Evolutionary conservation across 2,113 vertebrate genomes (phyloP).

Genomic region (Trachemys scripta): DNA sequence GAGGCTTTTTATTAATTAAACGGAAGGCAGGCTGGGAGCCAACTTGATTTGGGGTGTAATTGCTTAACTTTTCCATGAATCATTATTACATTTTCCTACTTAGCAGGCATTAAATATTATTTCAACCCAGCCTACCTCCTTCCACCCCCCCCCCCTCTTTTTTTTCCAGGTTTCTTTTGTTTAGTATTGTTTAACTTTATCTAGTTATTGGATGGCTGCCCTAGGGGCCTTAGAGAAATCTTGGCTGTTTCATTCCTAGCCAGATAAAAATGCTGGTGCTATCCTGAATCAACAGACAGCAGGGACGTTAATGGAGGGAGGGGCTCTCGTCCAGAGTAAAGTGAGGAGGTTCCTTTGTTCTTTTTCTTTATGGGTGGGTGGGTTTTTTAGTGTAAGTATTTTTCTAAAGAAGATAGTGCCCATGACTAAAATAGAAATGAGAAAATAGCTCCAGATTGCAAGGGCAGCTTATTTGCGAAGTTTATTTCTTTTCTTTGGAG

Average conservation of each 20-base stretch:
- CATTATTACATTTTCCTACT: conserved; percentile 56
- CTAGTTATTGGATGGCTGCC: conserved; percentile 18
- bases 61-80: conserved; percentile 64
- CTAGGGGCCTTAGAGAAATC: neutral
- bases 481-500: neutral
- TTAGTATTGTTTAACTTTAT: conserved; percentile 48
- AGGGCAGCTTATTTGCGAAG: neutral
- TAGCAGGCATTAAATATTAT: neutral
- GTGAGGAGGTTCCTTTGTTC: neutral
- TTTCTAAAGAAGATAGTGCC: neutral
- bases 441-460: neutral
- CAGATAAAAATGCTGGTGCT: conserved; percentile 8
- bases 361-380: neutral
- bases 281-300: neutral
- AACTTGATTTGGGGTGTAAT: conserved; percentile 36
- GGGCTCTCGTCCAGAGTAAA: neutral
- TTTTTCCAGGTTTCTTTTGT: conserved; percentile 33
- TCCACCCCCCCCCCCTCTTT: neutral
- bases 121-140: neutral
- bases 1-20: neutral
- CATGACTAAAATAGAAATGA: neutral
- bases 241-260: neutral
- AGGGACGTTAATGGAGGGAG: neutral
- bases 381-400: neutral
- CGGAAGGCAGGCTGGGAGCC: neutral